Base-by-base conservation (phyloP, 2,888 invertebrate species). In the Thumatha senex region DNA sequence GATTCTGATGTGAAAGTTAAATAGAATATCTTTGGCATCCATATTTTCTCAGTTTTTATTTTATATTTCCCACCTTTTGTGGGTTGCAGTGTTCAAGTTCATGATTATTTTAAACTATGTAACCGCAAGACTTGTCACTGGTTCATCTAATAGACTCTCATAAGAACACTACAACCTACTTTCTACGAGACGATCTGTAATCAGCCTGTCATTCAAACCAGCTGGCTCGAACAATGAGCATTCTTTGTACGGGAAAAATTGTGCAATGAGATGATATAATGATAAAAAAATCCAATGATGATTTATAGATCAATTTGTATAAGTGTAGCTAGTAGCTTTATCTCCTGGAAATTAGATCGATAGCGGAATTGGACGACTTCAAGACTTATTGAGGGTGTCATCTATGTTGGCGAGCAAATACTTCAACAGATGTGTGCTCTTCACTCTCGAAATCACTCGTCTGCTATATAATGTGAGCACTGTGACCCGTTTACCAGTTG, bases 401-500 rank as follows among this genome's bases (percentile, higher is more conserved):
- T 24, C 18, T 4, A 24, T 4, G 3, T n/a, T 29, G 13, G 7
- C 7, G 33, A 10, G 9, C 30, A 40, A 35, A 36, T 45, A 49
- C 29, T 49, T 36, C 15, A 7, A 8, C 43, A 51, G 31, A 46
- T 46, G 51, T 34, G 35, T 30, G 30, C 15, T 33, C 31, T n/a
- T 31, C 11, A 42, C 7, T 13, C 31, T 30, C 14, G 35, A 34
- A 35, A 29, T 33, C n/a, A 42, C 44, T 43, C 15, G 39, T 0
- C 11, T 18, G 9, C 42, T 40, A 12, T 39, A 39, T 40, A 63
- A 59, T 63, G 53, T 71, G 75, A 72, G 18, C 18, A 24, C 18
- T 24, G 18, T 24, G 18, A 24, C 74, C 78, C 51, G 70, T 70
- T 76, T 77, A 67, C 60, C 62, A 65, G 61, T 52, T 13, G 56